These are phyloP conservation scores for Noturus placidus DNA, from an alignment of 2,113 vertebrate species.

Conservation along the genomic window DNA sequence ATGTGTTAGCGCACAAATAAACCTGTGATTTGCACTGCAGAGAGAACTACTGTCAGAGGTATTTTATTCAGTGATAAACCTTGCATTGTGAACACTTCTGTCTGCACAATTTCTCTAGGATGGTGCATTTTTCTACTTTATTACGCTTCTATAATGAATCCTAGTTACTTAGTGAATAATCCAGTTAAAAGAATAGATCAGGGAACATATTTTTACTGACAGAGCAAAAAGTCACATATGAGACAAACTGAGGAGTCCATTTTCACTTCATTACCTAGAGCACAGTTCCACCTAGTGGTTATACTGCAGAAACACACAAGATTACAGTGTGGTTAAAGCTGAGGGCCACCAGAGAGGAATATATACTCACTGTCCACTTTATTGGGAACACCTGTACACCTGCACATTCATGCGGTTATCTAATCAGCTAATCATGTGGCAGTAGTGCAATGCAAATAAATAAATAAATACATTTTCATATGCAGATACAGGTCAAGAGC, in stretches of 20 bases:
- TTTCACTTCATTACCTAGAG: conserved; percentile 3
- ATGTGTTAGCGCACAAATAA: neutral
- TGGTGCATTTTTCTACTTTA: neutral
- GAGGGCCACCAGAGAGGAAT: neutral
- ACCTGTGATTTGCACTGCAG: neutral
- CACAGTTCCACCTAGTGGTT: conserved; percentile 40
- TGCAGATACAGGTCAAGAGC: neutral
- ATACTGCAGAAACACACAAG: neutral
- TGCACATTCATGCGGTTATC: neutral
- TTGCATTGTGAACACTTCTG: neutral
- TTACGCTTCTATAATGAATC: neutral
- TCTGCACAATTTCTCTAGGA: neutral
- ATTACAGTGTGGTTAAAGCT: neutral
- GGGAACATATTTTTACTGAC: neutral
- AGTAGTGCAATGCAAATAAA: neutral
- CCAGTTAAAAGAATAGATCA: neutral
- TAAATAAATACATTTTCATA: too few species aligned
- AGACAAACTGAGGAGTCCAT: neutral
- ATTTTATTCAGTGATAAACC: neutral
- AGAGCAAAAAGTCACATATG: neutral
- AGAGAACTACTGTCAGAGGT: neutral
- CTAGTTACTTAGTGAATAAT: neutral
- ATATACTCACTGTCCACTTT: too few species aligned
- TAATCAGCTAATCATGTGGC: neutral
- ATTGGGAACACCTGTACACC: neutral